Conservation (phyloP, 2,888 invertebrate species). For the Trisateles emortualis region DNA sequence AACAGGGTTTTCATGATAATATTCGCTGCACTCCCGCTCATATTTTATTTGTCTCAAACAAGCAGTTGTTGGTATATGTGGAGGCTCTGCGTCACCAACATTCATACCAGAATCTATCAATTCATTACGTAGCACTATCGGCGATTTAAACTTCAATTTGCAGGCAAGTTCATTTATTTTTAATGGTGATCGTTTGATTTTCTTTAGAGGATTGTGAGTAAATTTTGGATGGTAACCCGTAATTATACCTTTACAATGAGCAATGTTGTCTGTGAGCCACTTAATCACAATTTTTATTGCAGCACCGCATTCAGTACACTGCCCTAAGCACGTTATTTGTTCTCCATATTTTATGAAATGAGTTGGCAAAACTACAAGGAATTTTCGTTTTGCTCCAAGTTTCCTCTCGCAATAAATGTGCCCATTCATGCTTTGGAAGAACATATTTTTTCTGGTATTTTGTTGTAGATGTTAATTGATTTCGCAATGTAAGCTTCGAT, state of each 20-base stretch:
- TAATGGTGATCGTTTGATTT: slow-evolving; percentile 4
- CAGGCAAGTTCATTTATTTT: slow-evolving; percentile 6
- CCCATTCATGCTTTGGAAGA: no score
- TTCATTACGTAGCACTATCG: slow-evolving; percentile 7
- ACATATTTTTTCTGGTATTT: slow-evolving; percentile 8
- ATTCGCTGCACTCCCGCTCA: not conserved
- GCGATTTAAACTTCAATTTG: slow-evolving; percentile 5
- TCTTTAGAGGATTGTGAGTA: slow-evolving; percentile 3
- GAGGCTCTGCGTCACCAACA: slow-evolving; percentile 4
- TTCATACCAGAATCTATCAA: slow-evolving; percentile 5
- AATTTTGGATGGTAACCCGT: slow-evolving; percentile 1
- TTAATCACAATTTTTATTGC: no score
- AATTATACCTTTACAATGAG: slow-evolving; percentile 6
- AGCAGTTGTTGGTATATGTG: slow-evolving; percentile 1
- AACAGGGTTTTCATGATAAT: slow-evolving; percentile 1
- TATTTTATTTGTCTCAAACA: not conserved
- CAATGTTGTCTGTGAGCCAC: slow-evolving; percentile 7
- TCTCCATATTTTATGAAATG: slow-evolving; percentile 7
- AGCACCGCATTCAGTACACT: slow-evolving; percentile 3
- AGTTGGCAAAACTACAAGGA: slow-evolving; percentile 3
- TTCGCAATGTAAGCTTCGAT: slow-evolving; percentile 6
- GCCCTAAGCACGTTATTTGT: slow-evolving; percentile 1
- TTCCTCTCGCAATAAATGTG: slow-evolving; percentile 3
- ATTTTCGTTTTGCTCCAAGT: slow-evolving; percentile 1
- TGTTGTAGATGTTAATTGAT: not conserved